Evolutionary conservation across 1,140 invertebrate genomes (phyloP).

Genomic region (Tenebrio molitor): DNA sequence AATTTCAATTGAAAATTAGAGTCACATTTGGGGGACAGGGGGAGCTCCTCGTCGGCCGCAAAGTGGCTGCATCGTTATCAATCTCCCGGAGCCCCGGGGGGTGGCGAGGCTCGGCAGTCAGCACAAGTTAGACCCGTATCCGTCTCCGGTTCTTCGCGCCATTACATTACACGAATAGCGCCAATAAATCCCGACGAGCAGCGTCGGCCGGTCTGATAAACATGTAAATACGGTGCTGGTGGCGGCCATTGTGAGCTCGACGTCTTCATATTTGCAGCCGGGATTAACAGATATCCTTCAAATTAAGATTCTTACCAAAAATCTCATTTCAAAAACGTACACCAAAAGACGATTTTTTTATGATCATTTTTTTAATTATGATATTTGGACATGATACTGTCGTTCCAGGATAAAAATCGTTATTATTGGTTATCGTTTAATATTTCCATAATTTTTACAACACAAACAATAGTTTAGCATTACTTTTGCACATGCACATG

Average conservation of each 20-base stretch:
- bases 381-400: no score
- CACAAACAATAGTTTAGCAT: no score
- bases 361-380: no score
- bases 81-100: constrained; percentile 49
- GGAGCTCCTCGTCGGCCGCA: constrained; percentile 32
- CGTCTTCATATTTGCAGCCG: constrained; percentile 60
- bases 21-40: constrained; percentile 34
- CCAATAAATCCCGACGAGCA: constrained; percentile 57
- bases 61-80: constrained; percentile 54
- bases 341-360: no score
- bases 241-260: constrained; percentile 31
- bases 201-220: constrained; percentile 58
- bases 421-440: no score
- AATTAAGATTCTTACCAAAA: no score
- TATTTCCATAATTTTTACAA: no score
- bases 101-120: constrained; percentile 51
- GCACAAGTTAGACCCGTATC: constrained; percentile 59
- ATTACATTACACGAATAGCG: constrained; percentile 56
- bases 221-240: constrained; percentile 59
- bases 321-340: no score
- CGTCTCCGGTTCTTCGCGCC: constrained; percentile 60
- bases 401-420: no score
- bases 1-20: constrained; percentile 41
- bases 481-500: no score
- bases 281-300: no score